phyloP scores from a whole-genome alignment of 1,140 invertebrate species.

The Atta texana region DNA sequence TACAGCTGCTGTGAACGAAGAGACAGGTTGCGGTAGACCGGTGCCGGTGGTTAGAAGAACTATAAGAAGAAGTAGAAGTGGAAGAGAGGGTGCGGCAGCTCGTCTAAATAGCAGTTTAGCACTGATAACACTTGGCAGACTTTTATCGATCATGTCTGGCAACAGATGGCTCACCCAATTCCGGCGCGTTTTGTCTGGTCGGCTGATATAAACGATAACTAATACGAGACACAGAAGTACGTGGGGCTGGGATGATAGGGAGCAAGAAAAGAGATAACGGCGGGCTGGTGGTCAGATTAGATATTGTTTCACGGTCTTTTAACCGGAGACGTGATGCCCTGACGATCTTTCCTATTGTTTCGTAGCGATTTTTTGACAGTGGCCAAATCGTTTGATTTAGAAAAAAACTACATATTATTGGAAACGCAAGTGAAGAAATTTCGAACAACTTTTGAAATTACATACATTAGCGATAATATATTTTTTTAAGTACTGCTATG shows the following conservation, averaged over 20 bases:
- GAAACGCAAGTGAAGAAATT: neutral
- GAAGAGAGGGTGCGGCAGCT: conserved; percentile 72
- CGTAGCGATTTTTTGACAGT: conserved; percentile 22
- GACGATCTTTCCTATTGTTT: conserved; percentile 64
- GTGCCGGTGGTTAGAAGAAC: conserved; percentile 52
- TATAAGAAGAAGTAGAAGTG: conserved; percentile 45
- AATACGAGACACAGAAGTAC: conserved; percentile 75
- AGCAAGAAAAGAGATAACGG: conserved; percentile 67
- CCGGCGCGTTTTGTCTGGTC: conserved; percentile 78
- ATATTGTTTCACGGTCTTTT: conserved; percentile 78
- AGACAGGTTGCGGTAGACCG: conserved; percentile 51
- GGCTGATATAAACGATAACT: conserved; percentile 84
- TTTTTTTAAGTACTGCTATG: neutral
- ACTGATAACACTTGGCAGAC: conserved; percentile 85
- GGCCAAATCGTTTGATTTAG: neutral
- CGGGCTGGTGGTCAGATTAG: conserved; percentile 51
- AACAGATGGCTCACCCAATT: conserved; percentile 84
- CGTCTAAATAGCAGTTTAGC: conserved; percentile 83
- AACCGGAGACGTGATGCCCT: conserved; percentile 74
- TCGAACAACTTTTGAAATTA: neutral
- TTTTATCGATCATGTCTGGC: conserved; percentile 86
- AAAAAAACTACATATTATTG: conserved; percentile 11
- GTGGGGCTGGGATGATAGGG: conserved; percentile 50
- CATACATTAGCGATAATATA: neutral
- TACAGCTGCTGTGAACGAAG: conserved; percentile 47